Evolutionary conservation across 2,113 vertebrate species (phyloP).

Genomic region (Bubalus kerabau): DNA sequence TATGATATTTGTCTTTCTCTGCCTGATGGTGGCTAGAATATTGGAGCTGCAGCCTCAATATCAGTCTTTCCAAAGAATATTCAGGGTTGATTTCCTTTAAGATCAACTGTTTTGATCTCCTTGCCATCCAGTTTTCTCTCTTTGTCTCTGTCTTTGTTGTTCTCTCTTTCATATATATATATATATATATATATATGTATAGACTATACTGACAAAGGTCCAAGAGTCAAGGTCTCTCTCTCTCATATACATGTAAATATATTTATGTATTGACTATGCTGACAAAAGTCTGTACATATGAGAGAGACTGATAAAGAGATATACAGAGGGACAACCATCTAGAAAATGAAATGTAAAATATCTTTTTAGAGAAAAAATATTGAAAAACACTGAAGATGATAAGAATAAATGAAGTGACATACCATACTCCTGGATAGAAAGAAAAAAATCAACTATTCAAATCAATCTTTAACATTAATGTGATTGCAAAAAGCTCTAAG

Average conservation of each 20-base stretch:
- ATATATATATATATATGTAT: neutral
- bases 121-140: neutral
- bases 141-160: neutral
- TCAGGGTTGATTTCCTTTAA: neutral
- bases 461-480: neutral
- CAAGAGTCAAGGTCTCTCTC: neutral
- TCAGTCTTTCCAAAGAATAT: neutral
- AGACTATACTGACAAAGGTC: neutral
- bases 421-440: neutral
- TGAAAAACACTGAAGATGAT: neutral
- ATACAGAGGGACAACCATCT: neutral
- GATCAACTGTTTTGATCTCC: neutral
- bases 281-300: neutral
- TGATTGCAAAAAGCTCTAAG: neutral
- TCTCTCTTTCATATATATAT: neutral
- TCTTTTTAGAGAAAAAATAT: neutral
- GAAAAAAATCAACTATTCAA: neutral
- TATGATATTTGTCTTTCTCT: too few relatives aligned
- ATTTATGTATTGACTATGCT: neutral
- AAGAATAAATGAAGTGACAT: neutral
- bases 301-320: neutral
- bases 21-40: neutral
- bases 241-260: neutral
- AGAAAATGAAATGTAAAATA: neutral
- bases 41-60: neutral